Evolutionary conservation across 1,140 invertebrate genomes (phyloP).

Genomic region (Apolygus lucorum): DNA sequence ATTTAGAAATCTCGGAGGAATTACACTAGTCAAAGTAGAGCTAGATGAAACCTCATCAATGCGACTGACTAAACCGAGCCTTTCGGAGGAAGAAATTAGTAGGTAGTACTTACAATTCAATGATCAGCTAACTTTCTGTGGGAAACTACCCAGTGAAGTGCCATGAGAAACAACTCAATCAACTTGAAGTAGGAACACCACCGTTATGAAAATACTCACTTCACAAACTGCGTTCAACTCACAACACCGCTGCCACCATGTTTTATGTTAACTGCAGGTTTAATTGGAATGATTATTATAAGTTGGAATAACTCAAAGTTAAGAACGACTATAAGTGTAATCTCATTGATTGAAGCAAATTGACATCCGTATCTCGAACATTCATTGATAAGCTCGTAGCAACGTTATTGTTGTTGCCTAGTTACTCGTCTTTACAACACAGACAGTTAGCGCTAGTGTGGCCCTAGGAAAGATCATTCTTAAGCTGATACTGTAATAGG

Average conservation of each 20-base stretch:
- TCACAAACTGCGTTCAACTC: neutral
- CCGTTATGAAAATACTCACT: neutral
- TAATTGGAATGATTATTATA: neutral
- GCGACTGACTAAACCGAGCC: conserved; percentile 5
- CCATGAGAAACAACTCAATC: conserved; percentile 12
- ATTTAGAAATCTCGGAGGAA: neutral
- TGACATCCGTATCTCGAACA: too few relatives aligned
- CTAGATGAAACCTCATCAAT: conserved; percentile 11
- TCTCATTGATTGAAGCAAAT: too few relatives aligned
- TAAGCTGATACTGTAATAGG: too few relatives aligned
- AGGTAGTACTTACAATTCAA: neutral
- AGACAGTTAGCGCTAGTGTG: too few relatives aligned
- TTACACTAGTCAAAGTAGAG: neutral
- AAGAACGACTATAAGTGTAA: too few relatives aligned
- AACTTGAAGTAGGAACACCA: conserved; percentile 4
- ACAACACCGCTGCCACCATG: conserved; percentile 8
- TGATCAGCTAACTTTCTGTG: neutral
- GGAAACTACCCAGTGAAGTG: conserved; percentile 4
- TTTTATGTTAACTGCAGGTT: neutral
- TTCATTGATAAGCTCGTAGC: too few relatives aligned
- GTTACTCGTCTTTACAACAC: too few relatives aligned
- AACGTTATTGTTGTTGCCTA: too few relatives aligned
- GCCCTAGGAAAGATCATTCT: too few relatives aligned
- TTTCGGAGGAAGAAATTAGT: conserved; percentile 1
- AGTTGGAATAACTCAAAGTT: too few relatives aligned